phyloP scores from a whole-genome alignment of 2,113 vertebrate species.

The Steatornis caripensis region DNA sequence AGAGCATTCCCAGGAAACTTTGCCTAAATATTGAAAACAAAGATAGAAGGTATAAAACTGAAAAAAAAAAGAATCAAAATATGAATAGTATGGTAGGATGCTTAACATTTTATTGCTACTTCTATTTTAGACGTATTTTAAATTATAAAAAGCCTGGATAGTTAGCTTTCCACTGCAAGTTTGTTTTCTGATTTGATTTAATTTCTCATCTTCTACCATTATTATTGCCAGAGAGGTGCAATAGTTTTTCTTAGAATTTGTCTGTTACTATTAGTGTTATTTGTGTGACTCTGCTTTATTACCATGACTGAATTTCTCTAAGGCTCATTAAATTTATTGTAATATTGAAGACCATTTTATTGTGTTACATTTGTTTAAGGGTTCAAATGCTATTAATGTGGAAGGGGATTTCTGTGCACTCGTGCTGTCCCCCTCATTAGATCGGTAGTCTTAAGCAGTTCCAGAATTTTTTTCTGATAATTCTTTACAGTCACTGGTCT shows the following conservation, averaged over 20 bases:
- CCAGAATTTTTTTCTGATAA: not conserved
- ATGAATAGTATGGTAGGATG: not conserved
- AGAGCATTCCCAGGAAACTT: not conserved
- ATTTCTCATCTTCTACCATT: not conserved
- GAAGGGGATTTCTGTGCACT: not conserved
- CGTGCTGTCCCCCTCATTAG: not conserved
- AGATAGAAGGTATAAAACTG: not conserved
- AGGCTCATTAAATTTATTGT: not conserved
- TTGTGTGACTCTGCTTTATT: not conserved
- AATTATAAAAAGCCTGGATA: not conserved
- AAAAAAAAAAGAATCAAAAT: not conserved
- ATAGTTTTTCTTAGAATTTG: not conserved
- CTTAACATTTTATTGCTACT: not conserved
- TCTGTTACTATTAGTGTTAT: not conserved
- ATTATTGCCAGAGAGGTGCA: not conserved
- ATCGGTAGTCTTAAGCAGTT: slow-evolving; percentile 33
- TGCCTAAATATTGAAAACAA: not conserved
- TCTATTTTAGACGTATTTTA: not conserved
- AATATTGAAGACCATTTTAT: not conserved
- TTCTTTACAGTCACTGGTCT: slow-evolving; percentile 15
- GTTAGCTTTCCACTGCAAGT: not conserved
- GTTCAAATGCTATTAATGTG: slow-evolving; percentile 29
- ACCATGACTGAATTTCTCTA: not conserved
- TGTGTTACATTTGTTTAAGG: not conserved
- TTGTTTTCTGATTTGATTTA: not conserved